Evolutionary conservation across 2,113 vertebrate genomes (phyloP).

Genomic region (Catharus minimus): DNA sequence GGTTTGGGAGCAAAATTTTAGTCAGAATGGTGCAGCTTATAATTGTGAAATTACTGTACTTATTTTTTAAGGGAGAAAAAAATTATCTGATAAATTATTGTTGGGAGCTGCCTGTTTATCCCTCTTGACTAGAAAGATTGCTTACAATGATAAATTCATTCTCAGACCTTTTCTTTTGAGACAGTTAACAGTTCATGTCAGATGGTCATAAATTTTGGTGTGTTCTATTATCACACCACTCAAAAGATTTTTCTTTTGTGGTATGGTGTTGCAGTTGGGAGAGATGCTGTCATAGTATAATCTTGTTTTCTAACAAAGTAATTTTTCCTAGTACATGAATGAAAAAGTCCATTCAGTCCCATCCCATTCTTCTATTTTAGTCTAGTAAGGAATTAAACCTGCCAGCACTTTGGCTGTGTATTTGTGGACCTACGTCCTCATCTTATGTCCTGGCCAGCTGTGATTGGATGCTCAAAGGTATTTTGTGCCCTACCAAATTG

Average conservation of each 20-base stretch:
- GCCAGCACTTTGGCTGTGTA: neutral
- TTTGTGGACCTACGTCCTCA: neutral
- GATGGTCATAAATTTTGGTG: neutral
- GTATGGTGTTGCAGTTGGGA: no score
- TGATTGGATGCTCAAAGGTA: neutral
- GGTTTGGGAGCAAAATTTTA: no score
- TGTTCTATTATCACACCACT: neutral
- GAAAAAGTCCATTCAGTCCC: neutral
- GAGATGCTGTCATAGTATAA: neutral
- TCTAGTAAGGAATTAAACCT: neutral
- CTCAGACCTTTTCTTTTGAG: neutral
- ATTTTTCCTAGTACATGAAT: neutral
- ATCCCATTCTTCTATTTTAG: neutral
- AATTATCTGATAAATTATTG: neutral
- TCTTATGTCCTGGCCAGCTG: neutral
- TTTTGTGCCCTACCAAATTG: neutral
- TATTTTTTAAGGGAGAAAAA: neutral
- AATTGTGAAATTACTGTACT: neutral
- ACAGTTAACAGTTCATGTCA: neutral
- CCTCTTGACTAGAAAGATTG: neutral
- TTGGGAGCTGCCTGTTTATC: neutral
- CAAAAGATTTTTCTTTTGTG: neutral
- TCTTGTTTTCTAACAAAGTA: neutral
- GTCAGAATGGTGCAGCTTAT: no score
- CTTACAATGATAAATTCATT: neutral